Base-by-base conservation (phyloP, 2,113 vertebrate species). In the Leptobrachium ailaonicum region DNA sequence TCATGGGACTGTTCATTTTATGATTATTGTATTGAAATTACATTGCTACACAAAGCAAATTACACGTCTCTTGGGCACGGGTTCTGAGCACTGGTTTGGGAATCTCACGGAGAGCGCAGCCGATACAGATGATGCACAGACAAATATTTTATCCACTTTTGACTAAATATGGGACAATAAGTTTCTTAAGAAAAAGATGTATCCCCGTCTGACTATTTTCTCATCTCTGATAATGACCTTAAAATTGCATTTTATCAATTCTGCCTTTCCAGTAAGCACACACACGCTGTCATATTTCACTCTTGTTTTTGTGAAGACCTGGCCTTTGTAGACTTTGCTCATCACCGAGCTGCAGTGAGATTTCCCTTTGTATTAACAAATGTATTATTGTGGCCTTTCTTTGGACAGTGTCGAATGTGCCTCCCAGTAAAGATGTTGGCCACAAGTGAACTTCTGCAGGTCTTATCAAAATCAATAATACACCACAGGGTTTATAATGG, bases 1-100 rank as follows among this genome's bases (percentile, higher is more conserved):
- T 84, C 73, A 85, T 78, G 83, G 80, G 84, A 85, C 87, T 86
- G 83, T 83, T 54, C 79, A 58, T 85, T 88, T 90, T 88, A 86
- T 85, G 83, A 84, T 83, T 83, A 86, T 85, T 78, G 66, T 72
- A 73, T 77, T 89, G 86, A 83, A 87, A 83, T 50, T 87, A 83
- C 77, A 87, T 11, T 88, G 71, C 77, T 82, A 81, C 83, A 80
- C 87, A 87, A 87, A 89, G 70, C 77, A 86, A 83, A 87, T 45
- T 79, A 89, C 70, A 79, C 82, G 85, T 2, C 73, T 87, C 73
- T 84, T 44, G 77, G 77, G 70, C 60, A 66, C 70, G 66, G 47
- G 40, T 79, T 79, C 40, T 73, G 54, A 79, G 20, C 70, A 66
- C 32, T 66, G 62, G 71, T 70, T 73, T 6, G n/a, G 41, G 70